Base-by-base conservation (phyloP, 92 coral and sea anemone genomes). In the Pocillopora grandis region DNA sequence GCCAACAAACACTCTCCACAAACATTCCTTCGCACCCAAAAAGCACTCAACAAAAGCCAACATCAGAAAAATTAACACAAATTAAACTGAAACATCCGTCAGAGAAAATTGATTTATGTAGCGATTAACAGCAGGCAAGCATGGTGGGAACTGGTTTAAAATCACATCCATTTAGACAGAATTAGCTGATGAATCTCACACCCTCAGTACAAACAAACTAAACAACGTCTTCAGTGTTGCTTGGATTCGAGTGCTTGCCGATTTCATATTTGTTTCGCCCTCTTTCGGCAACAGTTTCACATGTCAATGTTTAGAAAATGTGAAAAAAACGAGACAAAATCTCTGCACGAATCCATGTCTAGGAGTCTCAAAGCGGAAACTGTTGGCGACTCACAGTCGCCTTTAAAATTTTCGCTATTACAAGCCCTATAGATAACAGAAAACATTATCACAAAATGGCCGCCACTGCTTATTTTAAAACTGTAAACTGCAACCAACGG, bases 321-420 rank as follows among this genome's bases (percentile, higher is more conserved):
- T 62, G 27, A 52, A 64, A 12, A 74, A 83, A 73, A 62, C 86
- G 86, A 74, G 65, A 83, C 86, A 75, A 83, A 83, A 62, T 74
- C 86, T 74, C 86, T 64, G 80, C 86, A 64, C 79, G 86, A 83
- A 83, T 72, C 80, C 86, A 74, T 70, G 71, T 83, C 86, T 73
- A 27, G 60, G 86, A 56, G 73, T 80, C 80, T 62, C 23, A 31
- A 55, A 85, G 85, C 92, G 92, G 92, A 89, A 89, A 57, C 89
- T 66, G 75, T 69, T 75, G 92, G 92, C 92, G 92, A 85, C 92
- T 85, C 12, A 4, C 23, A 74, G 92, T 80, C 92, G 89, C 86
- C 86, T 75, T 60, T 35, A 72, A 70, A 80, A 80, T 79, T 85
- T 84, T 57, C 85, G 65, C 85, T 59, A 71, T 60, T 71, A 21